Evolutionary conservation across 2,888 invertebrate genomes (phyloP).

Genomic region (Platycheirus albimanus): DNA sequence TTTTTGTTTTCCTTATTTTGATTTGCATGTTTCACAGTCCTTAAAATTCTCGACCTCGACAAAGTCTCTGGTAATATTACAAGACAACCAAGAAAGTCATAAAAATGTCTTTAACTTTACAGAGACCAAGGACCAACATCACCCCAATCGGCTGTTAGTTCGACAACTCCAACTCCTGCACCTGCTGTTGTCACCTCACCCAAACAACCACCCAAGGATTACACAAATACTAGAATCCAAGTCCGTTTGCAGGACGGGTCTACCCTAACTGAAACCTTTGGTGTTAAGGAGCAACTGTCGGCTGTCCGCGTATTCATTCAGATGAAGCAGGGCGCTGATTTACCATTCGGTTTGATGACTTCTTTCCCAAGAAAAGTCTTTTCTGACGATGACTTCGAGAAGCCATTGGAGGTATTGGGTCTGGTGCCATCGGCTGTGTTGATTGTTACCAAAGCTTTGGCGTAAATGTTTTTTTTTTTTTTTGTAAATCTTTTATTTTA

Average conservation of each 20-base stretch:
- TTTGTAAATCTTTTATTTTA: slow-evolving; percentile 2
- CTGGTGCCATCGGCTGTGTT: slow-evolving; percentile 93
- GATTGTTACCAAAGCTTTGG: slow-evolving; percentile 86
- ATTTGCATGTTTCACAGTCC: too few relatives aligned
- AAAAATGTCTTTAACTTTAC: not conserved
- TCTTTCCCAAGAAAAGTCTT: slow-evolving; percentile 96
- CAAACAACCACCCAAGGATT: slow-evolving; percentile 84
- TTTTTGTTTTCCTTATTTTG: too few relatives aligned
- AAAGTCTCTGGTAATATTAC: too few relatives aligned
- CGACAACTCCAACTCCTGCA: slow-evolving; percentile 79
- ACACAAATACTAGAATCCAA: slow-evolving; percentile 89
- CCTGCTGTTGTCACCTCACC: slow-evolving; percentile 74
- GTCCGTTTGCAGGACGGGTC: slow-evolving; percentile 90
- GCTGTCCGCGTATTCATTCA: slow-evolving; percentile 95
- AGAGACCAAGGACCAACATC: slow-evolving; percentile 66
- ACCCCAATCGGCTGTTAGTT: slow-evolving; percentile 78
- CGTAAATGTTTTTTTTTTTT: slow-evolving; percentile 55
- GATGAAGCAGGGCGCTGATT: slow-evolving; percentile 90
- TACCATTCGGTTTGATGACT: slow-evolving; percentile 93
- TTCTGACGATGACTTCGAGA: slow-evolving; percentile 92
- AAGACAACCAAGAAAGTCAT: too few relatives aligned
- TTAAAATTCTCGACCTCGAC: too few relatives aligned
- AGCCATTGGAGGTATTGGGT: slow-evolving; percentile 92
- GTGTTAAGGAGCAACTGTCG: slow-evolving; percentile 93
- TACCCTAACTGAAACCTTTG: slow-evolving; percentile 89